These are phyloP conservation scores for Ardeotis arabs DNA, from an alignment of 2,113 vertebrate genomes.

Conservation along the genomic window DNA sequence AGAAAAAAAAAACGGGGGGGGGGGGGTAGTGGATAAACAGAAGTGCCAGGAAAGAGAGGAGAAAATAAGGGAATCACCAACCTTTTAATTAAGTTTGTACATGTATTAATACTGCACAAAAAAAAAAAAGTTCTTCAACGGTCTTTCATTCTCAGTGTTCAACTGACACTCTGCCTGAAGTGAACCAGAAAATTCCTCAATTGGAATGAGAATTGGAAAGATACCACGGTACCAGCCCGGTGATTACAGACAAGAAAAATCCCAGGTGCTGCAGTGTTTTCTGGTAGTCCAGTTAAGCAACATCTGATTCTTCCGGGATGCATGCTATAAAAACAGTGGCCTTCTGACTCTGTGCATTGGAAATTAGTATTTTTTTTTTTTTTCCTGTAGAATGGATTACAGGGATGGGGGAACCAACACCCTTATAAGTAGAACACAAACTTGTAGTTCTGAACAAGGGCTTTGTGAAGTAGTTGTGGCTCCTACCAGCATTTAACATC, in stretches of 20 bases:
- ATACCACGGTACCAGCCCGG: neutral
- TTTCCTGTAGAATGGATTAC: neutral
- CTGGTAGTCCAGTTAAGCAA: neutral
- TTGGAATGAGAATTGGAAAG: neutral
- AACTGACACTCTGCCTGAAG: conserved; percentile 38
- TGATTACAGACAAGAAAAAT: conserved; percentile 29
- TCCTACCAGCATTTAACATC: neutral
- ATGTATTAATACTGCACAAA: neutral
- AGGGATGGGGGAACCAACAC: neutral
- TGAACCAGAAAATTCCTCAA: conserved; percentile 6
- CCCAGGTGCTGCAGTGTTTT: neutral
- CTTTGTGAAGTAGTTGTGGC: neutral
- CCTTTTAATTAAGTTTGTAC: neutral
- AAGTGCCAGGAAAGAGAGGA: neutral
- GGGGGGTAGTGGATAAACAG: neutral
- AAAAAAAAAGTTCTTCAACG: neutral
- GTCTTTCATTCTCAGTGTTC: neutral
- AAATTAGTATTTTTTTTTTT: neutral
- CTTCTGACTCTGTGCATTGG: neutral
- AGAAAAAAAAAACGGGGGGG: fast-evolving
- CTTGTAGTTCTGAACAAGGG: neutral
- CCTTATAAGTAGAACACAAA: neutral
- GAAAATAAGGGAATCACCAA: neutral
- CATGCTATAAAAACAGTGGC: neutral
- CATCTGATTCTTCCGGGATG: neutral